phyloP scores from a whole-genome alignment of 1,140 invertebrate genomes.

The Anoplophora glabripennis region DNA sequence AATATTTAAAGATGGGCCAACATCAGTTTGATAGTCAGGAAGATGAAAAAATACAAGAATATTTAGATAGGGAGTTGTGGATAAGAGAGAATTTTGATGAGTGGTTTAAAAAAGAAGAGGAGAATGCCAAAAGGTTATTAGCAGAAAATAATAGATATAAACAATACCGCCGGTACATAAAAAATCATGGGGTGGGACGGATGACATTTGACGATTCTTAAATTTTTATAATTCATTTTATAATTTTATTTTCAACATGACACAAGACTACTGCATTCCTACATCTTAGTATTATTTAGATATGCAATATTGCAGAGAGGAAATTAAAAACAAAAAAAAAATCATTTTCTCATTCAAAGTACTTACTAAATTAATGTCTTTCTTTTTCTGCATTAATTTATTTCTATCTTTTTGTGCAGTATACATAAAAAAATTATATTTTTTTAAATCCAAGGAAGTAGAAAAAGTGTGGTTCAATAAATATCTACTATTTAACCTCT shows the following conservation, averaged over 20 bases:
- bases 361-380: too few relatives aligned
- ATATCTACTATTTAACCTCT: too few relatives aligned
- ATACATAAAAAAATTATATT: too few relatives aligned
- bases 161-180: conserved; percentile 76
- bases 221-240: conserved; percentile 27
- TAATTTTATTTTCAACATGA: conserved; percentile 2
- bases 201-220: conserved; percentile 79
- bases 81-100: conserved; percentile 70
- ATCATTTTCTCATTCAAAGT: too few relatives aligned
- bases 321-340: background rate
- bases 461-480: too few relatives aligned
- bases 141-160: conserved; percentile 77
- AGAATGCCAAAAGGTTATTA: conserved; percentile 75
- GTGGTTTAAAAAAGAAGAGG: conserved; percentile 81
- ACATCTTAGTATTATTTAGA: background rate
- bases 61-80: conserved; percentile 76
- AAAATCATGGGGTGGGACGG: conserved; percentile 71
- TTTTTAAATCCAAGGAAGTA: too few relatives aligned
- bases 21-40: conserved; percentile 69
- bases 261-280: background rate
- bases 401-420: too few relatives aligned
- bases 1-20: conserved; percentile 68
- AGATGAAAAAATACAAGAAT: conserved; percentile 72
- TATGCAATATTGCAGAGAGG: background rate
- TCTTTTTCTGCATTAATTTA: too few relatives aligned